Percentiles rank a stretch among this genome's conserved stretches.
These are phyloP conservation scores for Scaptomyza parva DNA, from an alignment of 2,888 invertebrate species.

Conservation along the genomic window DNA sequence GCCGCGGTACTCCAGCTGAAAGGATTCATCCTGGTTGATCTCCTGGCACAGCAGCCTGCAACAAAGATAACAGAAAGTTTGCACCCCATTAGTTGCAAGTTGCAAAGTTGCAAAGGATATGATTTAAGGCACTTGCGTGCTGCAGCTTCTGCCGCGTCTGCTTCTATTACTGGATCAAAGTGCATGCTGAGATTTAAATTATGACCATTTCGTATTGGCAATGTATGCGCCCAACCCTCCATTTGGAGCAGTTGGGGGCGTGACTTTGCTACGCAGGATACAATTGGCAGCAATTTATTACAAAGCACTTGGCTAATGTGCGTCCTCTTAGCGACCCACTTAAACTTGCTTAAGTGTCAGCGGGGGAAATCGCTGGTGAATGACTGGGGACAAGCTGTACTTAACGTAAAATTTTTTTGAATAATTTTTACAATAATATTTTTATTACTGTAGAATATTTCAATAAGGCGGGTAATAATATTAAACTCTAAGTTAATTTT, in stretches of 20 bases:
- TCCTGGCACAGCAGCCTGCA: slow-evolving; percentile 91
- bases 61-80: slow-evolving; percentile 60
- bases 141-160: background rate
- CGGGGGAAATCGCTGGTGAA: slow-evolving; percentile 1
- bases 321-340: slow-evolving; percentile 7
- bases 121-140: slow-evolving; percentile 40
- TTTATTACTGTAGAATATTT: no score
- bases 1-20: slow-evolving; percentile 93
- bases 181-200: slow-evolving; percentile 22
- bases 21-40: slow-evolving; percentile 93
- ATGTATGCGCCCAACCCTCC: background rate
- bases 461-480: no score
- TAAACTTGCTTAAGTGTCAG: slow-evolving; percentile 6
- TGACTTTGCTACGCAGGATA: background rate
- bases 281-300: slow-evolving; percentile 25
- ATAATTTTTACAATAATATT: no score
- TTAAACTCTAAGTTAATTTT: no score
- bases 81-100: slow-evolving; percentile 21
- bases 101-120: slow-evolving; percentile 14
- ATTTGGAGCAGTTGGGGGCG: background rate
- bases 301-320: slow-evolving; percentile 31
- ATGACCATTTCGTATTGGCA: slow-evolving; percentile 7
- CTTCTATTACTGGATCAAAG: background rate
- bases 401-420: background rate
- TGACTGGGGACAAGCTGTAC: slow-evolving; percentile 5